phyloP scores from a whole-genome alignment of 2,797 vertebrate genomes.

The Xenops minutus region DNA sequence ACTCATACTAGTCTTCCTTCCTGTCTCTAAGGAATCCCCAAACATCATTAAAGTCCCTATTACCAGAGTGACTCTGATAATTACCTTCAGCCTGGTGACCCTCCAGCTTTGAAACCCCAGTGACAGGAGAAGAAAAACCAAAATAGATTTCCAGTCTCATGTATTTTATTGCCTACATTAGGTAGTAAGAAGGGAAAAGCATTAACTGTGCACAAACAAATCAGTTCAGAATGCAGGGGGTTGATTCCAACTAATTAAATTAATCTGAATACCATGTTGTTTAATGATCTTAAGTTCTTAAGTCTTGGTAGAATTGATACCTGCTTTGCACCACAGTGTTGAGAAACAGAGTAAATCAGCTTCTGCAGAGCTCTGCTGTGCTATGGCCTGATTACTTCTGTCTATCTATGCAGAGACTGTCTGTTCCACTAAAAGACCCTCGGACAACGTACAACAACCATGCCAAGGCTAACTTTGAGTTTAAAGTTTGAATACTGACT shows the following conservation, averaged over 20 bases:
- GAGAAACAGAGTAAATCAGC: background rate
- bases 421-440: background rate
- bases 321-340: background rate
- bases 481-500: background rate
- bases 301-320: background rate
- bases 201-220: background rate
- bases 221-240: background rate
- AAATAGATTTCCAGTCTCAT: background rate
- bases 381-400: background rate
- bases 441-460: background rate
- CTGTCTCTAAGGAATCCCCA: background rate
- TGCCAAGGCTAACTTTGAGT: background rate
- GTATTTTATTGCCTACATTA: background rate
- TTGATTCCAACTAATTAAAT: background rate
- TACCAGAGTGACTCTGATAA: background rate
- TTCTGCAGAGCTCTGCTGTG: background rate
- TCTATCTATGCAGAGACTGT: background rate
- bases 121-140: background rate
- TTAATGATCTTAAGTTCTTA: background rate
- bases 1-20: background rate
- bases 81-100: background rate
- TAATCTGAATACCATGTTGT: background rate
- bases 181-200: background rate
- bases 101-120: background rate
- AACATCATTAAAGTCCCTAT: background rate